Evolutionary conservation across 2,888 invertebrate species (phyloP), one percentile per base, ranked within the genome.

Genomic region (Galeopsomyia nigrocyanea): DNA sequence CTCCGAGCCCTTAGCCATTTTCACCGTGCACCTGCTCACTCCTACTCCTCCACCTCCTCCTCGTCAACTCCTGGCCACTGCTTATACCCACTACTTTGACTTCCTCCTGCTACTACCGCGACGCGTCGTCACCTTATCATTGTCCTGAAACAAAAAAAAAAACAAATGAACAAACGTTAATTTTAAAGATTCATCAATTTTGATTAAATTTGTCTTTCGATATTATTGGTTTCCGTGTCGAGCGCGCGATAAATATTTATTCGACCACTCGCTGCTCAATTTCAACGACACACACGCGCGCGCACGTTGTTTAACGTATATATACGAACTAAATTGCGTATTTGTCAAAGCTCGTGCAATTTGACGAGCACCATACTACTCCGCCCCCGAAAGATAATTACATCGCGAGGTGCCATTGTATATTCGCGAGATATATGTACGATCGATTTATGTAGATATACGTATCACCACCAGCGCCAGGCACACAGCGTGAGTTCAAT

Each of bases 1-100:
- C 76, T 86, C 86, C 39, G 83, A 77, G 68, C 83, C 82, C 76
- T 86, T 86, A 21, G 74, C 88, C 89, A 85, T 90, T 88, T 81
- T 90, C 71, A 62, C 13, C 13, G 13, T 21, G 19, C 5, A 53
- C 16, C 47, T 16, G 22, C 14, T n/a, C 7, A 19, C 31, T n/a
- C 19, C 16, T 16, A 46, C n/a, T n/a, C n/a, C n/a, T n/a, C 9
- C 31, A 14, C 47, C 50, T 55, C 17, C 56, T 26, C 39, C 64
- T 60, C 17, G 19, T 57, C 17, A 46, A 26, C 26, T 26, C 39
- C n/a, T 22, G 47, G 17, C 56, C 17, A 26, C 17, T 47, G 21
- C 49, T 56, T 64, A 22, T n/a, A n/a, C n/a, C n/a, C 51, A 21
- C 46, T 57, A 55, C 66, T 55, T 21, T 14, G 65, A 72, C 69